Percentiles rank a stretch among this genome's conserved stretches.
Evolutionary conservation across 2,797 vertebrate species (phyloP).

Genomic region (Epinephelus awoara): DNA sequence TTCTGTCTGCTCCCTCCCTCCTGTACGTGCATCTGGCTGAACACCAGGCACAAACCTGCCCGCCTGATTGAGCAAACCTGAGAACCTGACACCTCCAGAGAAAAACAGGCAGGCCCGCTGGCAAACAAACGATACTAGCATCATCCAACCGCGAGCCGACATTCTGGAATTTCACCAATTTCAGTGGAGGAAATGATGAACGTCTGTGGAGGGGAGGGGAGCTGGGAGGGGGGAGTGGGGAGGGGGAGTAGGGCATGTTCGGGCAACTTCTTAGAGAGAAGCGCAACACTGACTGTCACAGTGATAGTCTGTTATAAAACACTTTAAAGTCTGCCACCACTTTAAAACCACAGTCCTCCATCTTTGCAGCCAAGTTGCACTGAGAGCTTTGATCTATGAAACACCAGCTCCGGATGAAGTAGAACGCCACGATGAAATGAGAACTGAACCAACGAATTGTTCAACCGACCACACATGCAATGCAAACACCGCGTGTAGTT

Average conservation of each 20-base stretch:
- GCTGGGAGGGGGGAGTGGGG: no score
- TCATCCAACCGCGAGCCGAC: constrained; percentile 64
- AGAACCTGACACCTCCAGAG: constrained; percentile 72
- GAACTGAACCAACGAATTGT: constrained; percentile 30
- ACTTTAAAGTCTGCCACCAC: constrained; percentile 16
- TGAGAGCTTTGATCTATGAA: constrained; percentile 39
- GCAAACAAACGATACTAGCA: constrained; percentile 69
- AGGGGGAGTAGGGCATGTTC: constrained; percentile 60
- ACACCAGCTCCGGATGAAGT: constrained; percentile 23
- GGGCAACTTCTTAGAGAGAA: constrained; percentile 62
- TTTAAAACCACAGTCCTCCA: constrained; percentile 31
- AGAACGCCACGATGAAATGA: constrained; percentile 20
- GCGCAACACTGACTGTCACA: constrained; percentile 50
- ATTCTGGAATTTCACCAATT: constrained; percentile 80
- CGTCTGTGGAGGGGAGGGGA: constrained; percentile 14
- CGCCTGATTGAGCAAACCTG: constrained; percentile 65
- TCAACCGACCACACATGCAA: constrained; percentile 46
- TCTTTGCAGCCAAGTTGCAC: constrained; percentile 16
- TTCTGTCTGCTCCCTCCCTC: constrained; percentile 22
- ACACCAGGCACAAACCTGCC: constrained; percentile 69
- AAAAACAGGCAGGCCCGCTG: constrained; percentile 68
- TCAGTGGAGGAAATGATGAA: constrained; percentile 74
- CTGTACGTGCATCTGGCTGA: constrained; percentile 41
- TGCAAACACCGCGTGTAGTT: constrained; percentile 37
- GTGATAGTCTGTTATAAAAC: constrained; percentile 43